Percentiles rank a stretch among this genome's conserved stretches.
Evolutionary conservation across 2,888 invertebrate genomes (phyloP).

Genomic region (Agrochola lychnidis): DNA sequence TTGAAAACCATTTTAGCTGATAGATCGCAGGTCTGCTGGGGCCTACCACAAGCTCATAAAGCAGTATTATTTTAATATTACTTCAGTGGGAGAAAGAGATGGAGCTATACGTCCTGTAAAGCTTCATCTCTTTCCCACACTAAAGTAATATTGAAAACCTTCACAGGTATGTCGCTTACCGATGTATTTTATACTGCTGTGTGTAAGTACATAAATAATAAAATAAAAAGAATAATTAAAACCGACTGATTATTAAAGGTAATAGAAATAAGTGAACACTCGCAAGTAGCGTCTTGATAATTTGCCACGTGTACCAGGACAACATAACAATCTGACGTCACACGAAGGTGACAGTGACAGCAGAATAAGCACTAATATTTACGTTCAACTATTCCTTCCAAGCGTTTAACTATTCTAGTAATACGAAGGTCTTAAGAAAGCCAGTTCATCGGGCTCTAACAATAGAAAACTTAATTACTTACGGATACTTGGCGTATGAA

Average conservation of each 20-base stretch:
- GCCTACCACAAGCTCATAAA: no score
- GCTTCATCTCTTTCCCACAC: no score
- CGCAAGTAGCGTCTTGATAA: not conserved
- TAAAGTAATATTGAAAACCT: no score
- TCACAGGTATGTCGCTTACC: no score
- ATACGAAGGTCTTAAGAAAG: not conserved
- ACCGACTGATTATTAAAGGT: no score
- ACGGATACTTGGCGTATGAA: not conserved
- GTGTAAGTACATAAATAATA: no score
- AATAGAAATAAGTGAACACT: not conserved
- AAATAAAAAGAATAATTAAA: no score
- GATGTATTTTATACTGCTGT: no score
- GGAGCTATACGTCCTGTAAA: no score
- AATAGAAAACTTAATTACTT: slow-evolving; percentile 25
- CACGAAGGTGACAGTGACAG: not conserved
- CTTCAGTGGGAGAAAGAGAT: no score
- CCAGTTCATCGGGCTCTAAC: slow-evolving; percentile 8
- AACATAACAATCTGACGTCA: slow-evolving; percentile 1
- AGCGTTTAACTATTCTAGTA: not conserved
- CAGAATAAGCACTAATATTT: slow-evolving; percentile 25
- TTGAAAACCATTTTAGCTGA: not conserved
- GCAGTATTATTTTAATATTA: no score
- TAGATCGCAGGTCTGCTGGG: not conserved
- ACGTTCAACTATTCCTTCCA: slow-evolving; percentile 6
- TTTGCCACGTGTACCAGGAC: not conserved